Evolutionary conservation across 2,113 vertebrate genomes (phyloP).

Genomic region (Gnathonemus echidnorhynchus): DNA sequence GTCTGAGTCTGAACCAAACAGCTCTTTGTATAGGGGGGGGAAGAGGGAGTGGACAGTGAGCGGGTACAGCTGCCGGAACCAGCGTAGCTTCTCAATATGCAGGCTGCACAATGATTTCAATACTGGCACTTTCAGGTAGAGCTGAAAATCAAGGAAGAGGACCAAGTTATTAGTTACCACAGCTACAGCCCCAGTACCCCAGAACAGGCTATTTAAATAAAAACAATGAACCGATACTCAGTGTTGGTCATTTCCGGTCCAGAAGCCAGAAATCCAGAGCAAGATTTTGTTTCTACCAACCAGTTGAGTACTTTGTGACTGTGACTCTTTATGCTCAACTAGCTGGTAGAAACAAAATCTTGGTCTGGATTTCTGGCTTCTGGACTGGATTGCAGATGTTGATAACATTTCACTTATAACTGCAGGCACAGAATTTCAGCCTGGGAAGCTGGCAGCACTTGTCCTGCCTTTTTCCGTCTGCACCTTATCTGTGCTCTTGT

Average conservation of each 20-base stretch:
- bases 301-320: not conserved
- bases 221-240: not conserved
- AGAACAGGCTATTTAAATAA: not conserved
- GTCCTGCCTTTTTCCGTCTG: not conserved
- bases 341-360: not conserved
- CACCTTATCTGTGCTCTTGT: not conserved
- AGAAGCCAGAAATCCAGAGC: not conserved
- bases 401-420: not conserved
- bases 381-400: not conserved
- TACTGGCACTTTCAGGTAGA: constrained; percentile 66
- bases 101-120: constrained; percentile 74
- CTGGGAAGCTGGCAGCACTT: not conserved
- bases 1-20: constrained; percentile 74
- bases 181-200: not conserved
- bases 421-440: not conserved
- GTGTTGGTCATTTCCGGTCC: not conserved
- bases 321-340: not conserved
- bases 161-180: not conserved
- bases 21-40: constrained; percentile 88
- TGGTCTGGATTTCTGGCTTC: not conserved
- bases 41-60: constrained; percentile 69
- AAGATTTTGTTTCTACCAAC: not conserved
- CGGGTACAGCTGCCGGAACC: constrained; percentile 75
- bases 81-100: constrained; percentile 78
- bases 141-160: constrained; percentile 51